A percentile compares a stretch with the other conserved stretches of the same genome.
These are phyloP conservation scores for Ditula angustiorana DNA, from an alignment of 2,888 invertebrate genomes.

Conservation along the genomic window DNA sequence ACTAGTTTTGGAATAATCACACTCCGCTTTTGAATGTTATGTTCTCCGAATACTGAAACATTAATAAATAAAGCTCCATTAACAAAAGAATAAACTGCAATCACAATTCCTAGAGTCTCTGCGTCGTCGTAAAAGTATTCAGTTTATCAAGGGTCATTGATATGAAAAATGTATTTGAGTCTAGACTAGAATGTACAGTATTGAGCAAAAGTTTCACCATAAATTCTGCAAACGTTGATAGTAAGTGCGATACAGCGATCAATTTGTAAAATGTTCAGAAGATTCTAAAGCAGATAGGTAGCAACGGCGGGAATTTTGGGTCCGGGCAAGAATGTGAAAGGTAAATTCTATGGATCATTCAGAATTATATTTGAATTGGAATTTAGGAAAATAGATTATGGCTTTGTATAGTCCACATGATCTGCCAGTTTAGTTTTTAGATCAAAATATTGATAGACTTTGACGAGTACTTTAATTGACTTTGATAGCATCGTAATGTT, in stretches of 20 bases:
- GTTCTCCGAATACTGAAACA: too few relatives aligned
- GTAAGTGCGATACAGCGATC: conserved; percentile 32
- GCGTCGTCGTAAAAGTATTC: background rate
- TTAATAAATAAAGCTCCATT: background rate
- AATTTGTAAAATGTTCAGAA: conserved; percentile 27
- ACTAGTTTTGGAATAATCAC: too few relatives aligned
- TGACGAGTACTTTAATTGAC: too few relatives aligned
- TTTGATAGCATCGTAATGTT: too few relatives aligned
- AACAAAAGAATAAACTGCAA: background rate
- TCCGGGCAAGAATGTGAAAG: background rate
- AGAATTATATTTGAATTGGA: background rate
- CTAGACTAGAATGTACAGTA: conserved; percentile 12
- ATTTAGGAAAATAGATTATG: too few relatives aligned
- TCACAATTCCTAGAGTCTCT: background rate
- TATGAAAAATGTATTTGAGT: conserved; percentile 19
- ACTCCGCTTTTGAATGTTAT: too few relatives aligned
- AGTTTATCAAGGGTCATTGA: conserved; percentile 4
- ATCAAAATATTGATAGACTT: too few relatives aligned
- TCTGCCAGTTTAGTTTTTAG: background rate
- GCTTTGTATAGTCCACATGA: too few relatives aligned
- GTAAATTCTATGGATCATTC: background rate
- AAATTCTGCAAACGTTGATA: conserved; percentile 29
- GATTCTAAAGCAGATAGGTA: conserved; percentile 18
- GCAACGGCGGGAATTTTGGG: background rate
- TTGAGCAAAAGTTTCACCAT: conserved; percentile 21